A percentile compares a stretch with the other conserved stretches of the same genome.
Evolutionary conservation across 1,140 invertebrate species (phyloP).

Genomic region (Chelonus insularis): DNA sequence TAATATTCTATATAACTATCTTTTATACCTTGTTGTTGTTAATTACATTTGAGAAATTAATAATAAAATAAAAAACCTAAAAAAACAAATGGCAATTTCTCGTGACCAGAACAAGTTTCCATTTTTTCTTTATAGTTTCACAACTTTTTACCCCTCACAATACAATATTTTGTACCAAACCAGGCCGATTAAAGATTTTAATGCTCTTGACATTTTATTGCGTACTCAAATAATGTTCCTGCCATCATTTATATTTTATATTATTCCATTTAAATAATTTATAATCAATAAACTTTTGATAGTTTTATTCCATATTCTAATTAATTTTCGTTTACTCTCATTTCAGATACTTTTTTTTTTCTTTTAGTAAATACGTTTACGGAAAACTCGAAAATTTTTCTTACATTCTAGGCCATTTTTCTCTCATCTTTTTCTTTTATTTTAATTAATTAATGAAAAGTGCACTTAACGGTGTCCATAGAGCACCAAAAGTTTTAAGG

Average conservation of each 20-base stretch:
- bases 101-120: constrained; percentile 59
- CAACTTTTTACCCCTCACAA: constrained; percentile 57
- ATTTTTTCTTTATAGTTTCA: constrained; percentile 44
- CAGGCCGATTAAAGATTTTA: constrained; percentile 57
- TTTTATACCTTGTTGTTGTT: constrained; percentile 46
- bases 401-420: constrained; percentile 55
- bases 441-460: constrained; percentile 46
- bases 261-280: constrained; percentile 56
- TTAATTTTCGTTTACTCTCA: constrained; percentile 17
- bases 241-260: constrained; percentile 53
- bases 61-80: constrained; percentile 45
- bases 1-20: constrained; percentile 38
- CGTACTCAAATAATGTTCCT: constrained; percentile 52
- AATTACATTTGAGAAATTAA: constrained; percentile 44
- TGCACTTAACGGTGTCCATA: constrained; percentile 58
- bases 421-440: constrained; percentile 12
- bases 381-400: constrained; percentile 36
- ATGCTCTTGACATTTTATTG: constrained; percentile 37
- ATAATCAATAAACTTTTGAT: constrained; percentile 49
- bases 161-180: constrained; percentile 59
- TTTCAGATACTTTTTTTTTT: constrained; percentile 7
- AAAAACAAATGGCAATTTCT: constrained; percentile 59
- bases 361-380: constrained; percentile 14
- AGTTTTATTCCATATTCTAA: constrained; percentile 32
- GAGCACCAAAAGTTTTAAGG: constrained; percentile 54